Percentiles rank a stretch among this genome's conserved stretches.
phyloP scores from a whole-genome alignment of 2,888 invertebrate genomes.

The Cyaniris semiargus region DNA sequence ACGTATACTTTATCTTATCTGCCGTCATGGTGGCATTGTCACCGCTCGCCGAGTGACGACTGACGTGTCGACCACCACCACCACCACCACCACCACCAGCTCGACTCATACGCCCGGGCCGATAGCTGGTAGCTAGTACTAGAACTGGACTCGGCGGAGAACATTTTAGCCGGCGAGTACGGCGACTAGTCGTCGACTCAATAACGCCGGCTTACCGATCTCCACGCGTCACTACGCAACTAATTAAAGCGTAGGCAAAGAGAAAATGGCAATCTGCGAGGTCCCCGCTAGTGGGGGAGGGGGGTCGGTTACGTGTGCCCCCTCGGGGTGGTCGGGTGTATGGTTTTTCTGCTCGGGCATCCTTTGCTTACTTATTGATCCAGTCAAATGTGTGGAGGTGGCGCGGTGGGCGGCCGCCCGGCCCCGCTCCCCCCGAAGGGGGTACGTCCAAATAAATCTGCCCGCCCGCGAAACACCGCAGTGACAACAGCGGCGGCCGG shows the following conservation, averaged over 20 bases:
- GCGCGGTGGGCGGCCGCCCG: conserved; percentile 76
- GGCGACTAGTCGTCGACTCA: conserved; percentile 56
- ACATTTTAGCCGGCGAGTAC: conserved; percentile 26
- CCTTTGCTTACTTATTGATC: conserved; percentile 83
- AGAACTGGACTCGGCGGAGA: not conserved
- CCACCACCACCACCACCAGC: too few relatives aligned
- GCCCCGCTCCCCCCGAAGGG: conserved; percentile 68
- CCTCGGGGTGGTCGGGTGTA: conserved; percentile 80
- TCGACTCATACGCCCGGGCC: not conserved
- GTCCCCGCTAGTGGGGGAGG: conserved; percentile 73
- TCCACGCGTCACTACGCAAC: conserved; percentile 80
- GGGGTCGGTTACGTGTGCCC: conserved; percentile 80
- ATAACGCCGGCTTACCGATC: conserved; percentile 74
- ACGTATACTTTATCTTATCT: conserved; percentile 62
- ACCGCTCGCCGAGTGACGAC: conserved; percentile 42
- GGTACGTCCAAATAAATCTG: conserved; percentile 82
- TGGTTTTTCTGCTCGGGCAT: conserved; percentile 82
- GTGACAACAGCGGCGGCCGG: conserved; percentile 77
- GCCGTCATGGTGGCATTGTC: conserved; percentile 51
- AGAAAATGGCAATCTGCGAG: conserved; percentile 81
- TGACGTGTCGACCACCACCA: conserved; percentile 38
- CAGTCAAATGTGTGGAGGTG: conserved; percentile 82
- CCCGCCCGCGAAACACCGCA: conserved; percentile 81
- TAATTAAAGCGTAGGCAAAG: conserved; percentile 82
- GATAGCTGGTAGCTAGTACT: not conserved